Base-by-base conservation (phyloP, 2,797 vertebrate species). In the Sebastes taczanowskii region DNA sequence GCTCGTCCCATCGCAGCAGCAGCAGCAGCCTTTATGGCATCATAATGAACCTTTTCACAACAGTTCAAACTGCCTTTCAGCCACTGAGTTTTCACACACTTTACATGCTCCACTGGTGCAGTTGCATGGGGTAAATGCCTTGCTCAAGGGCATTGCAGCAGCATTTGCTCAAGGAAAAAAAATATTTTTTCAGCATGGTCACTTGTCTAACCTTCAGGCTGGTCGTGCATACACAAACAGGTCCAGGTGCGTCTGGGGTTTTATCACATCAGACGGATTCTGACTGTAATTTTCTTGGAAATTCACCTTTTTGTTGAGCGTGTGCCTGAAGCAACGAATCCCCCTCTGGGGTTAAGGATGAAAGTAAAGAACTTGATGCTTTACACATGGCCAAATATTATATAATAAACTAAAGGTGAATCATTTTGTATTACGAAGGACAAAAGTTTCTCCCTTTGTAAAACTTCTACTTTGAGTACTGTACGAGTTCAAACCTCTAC, bases 211-310 rank as follows among this genome's bases (percentile, higher is more conserved):
- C 73, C 74, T 71, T 71, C 76, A 68, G 38, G 20, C 16, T 71
- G 16, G 29, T 42, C 20, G 2, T 29, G 30, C 7, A 56, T 20
- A 49, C 53, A 55, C 70, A 65, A 52, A 46, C 8, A 49, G 64
- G 11, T 60, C 1, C 32, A 29, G 34, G 62, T 77, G 53, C 58
- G 23, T 77, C 23, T 13, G 42, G 27, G 75, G 56, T n/a, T 20
- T 29, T 59, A 81, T 85, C 65, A 74, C 38, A 66, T 86, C 63
- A 81, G 78, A 83, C 49, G 7, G 16, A 55, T 60, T 79, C 65
- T 88, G 68, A 82, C n/a, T 73, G 30, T 75, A 55, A 81, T 78
- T 59, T 66, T 60, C 23, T 71, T 14, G 3, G 80, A 84, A 88
- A 66, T 64, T 81, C 42, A n/a, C 25, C 46, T 85, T 69, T 59